Percentiles rank a stretch among this genome's conserved stretches.
These are phyloP conservation scores for Clivina fossor DNA, from an alignment of 2,888 invertebrate species.

Conservation along the genomic window DNA sequence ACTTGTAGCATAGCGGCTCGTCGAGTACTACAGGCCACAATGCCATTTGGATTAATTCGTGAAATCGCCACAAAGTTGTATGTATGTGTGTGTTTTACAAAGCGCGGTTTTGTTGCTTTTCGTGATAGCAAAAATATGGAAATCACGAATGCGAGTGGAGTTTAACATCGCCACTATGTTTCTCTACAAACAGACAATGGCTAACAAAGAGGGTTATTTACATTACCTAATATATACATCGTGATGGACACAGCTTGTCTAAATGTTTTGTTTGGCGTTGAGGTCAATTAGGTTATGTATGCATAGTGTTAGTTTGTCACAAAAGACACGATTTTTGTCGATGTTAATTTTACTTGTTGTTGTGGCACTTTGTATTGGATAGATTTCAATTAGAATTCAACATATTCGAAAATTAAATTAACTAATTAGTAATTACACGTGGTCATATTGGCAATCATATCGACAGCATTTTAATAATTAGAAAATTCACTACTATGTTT, in stretches of 20 bases:
- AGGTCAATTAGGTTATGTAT: no score
- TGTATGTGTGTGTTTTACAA: slow-evolving; percentile 17
- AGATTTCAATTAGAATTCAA: no score
- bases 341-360: no score
- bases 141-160: slow-evolving; percentile 22
- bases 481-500: no score
- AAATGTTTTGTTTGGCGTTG: neutral
- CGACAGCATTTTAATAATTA: no score
- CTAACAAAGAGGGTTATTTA: slow-evolving; percentile 18
- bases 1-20: slow-evolving; percentile 23
- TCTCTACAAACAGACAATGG: slow-evolving; percentile 11
- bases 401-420: no score
- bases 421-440: no score
- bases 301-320: no score
- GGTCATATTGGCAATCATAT: no score
- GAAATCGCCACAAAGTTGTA: slow-evolving; percentile 24
- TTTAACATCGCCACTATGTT: slow-evolving; percentile 11
- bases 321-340: no score
- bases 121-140: slow-evolving; percentile 32
- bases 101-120: no score
- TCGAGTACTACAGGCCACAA: slow-evolving; percentile 5
- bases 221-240: slow-evolving; percentile 9
- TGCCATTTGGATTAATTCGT: slow-evolving; percentile 11
- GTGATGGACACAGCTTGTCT: slow-evolving; percentile 7
- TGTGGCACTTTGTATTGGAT: no score